Evolutionary conservation across 1,140 invertebrate species (phyloP).

Genomic region (Thrips palmi): DNA sequence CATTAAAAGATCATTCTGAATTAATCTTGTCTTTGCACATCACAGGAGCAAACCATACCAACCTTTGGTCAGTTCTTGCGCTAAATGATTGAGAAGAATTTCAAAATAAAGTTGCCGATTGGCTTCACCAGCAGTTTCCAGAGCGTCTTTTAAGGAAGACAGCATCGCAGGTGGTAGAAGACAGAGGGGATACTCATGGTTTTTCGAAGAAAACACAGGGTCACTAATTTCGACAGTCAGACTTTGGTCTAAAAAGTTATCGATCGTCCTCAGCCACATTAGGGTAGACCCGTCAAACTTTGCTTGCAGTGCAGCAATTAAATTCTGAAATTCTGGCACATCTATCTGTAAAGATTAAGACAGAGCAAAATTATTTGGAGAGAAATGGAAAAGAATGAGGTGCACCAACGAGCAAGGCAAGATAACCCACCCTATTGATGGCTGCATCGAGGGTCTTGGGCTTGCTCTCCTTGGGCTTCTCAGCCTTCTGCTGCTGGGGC

Average conservation of each 20-base stretch:
- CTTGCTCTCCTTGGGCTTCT: conserved; percentile 29
- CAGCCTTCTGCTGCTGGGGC: conserved; percentile 18
- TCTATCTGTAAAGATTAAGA: conserved; percentile 31
- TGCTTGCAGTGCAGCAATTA: conserved; percentile 30
- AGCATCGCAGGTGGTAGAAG: conserved; percentile 30
- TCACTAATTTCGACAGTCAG: conserved; percentile 38
- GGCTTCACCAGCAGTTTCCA: conserved; percentile 32
- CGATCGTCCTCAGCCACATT: conserved; percentile 40
- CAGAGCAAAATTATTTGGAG: conserved; percentile 9
- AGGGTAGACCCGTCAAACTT: conserved; percentile 39
- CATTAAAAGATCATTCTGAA: conserved; percentile 4
- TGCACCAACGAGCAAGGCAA: background rate
- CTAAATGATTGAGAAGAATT: conserved; percentile 38
- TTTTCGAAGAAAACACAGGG: conserved; percentile 29
- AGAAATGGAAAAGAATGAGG: background rate
- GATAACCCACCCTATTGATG: conserved; percentile 32
- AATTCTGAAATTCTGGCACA: conserved; percentile 28
- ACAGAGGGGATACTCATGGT: conserved; percentile 28
- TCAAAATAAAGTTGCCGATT: conserved; percentile 42
- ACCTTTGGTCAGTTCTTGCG: conserved; percentile 41
- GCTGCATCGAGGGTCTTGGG: conserved; percentile 47
- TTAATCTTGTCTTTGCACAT: conserved; percentile 6
- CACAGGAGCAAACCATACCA: background rate
- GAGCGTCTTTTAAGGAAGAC: conserved; percentile 29
- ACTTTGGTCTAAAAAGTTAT: conserved; percentile 39